Base-by-base conservation (phyloP, 2,113 vertebrate genomes). In the Cyphomyrus plagiostoma region DNA sequence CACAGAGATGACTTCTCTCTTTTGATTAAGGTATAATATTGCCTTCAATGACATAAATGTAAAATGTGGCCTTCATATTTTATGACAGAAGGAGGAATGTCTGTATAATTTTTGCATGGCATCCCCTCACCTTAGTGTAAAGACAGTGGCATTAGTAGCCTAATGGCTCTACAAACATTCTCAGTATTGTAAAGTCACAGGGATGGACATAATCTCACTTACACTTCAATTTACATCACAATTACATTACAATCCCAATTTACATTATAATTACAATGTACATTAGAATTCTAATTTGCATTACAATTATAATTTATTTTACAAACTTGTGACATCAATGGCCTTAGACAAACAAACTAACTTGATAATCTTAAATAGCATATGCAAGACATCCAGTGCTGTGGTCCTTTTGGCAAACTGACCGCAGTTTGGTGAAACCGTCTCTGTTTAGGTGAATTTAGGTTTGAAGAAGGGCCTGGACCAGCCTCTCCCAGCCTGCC, bases 401-500 rank as follows among this genome's bases (percentile, higher is more conserved):
- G 35, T 39, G 70, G 15, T 77, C 13, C 15, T 80, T 80, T 30
- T 70, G n/a, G 62, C 10, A 70, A 70, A 70, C 9, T 70, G 62
- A 70, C 62, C 30, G n/a, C 23, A 66, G 62, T 26, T 30, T 70
- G 62, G 62, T 70, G 62, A 30, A 13, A 30, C n/a, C 3, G 3
- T 70, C 74, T 80, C 74, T 80, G 4, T 91, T 80, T 95, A 99
- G 97, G 96, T 97, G 45, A 99, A 98, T 94, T 90, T 99, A 94
- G 93, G 97, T 74, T 95, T 98, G 94, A 95, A 96, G 49, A 99
- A 99, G 93, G 98, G 99, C 92, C 95, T 95, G 91, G 95, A 97
- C 90, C 98, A 97, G 93, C 94, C 97, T 9, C 96, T 98, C 92
- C 93, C 96, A 58, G 89, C 97, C 17, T 94, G 97, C 89, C 97